Conservation (phyloP, 2,888 invertebrate species). For the Saturnia pavonia region DNA sequence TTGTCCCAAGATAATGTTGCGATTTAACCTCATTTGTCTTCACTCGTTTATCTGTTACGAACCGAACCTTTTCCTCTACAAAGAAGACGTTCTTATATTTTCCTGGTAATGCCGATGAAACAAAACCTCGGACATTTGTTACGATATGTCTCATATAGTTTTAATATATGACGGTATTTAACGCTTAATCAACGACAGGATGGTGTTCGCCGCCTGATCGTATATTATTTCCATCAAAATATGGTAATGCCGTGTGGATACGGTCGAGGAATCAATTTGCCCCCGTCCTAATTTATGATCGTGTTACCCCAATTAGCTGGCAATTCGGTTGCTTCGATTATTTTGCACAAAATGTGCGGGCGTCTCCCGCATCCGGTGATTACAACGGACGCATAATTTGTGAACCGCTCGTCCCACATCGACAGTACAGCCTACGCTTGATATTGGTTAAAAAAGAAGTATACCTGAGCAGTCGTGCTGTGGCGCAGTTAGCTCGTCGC, state of each 20-base stretch:
- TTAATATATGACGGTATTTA: constrained; percentile 57
- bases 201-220: constrained; percentile 62
- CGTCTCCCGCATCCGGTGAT: constrained; percentile 81
- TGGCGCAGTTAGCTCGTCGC: constrained; percentile 51
- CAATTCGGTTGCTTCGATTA: constrained; percentile 81
- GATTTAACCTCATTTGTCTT: constrained; percentile 51
- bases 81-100: constrained; percentile 42
- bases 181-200: constrained; percentile 69
- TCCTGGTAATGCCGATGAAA: constrained; percentile 29
- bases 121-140: constrained; percentile 36
- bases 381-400: constrained; percentile 76
- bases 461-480: constrained; percentile 34
- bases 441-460: constrained; percentile 77
- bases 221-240: constrained; percentile 76
- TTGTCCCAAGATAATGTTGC: constrained; percentile 58
- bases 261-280: constrained; percentile 73
- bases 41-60: constrained; percentile 45
- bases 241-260: constrained; percentile 62
- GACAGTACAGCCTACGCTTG: constrained; percentile 48
- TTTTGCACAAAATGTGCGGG: constrained; percentile 79
- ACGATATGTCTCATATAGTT: constrained; percentile 53
- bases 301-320: constrained; percentile 79
- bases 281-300: constrained; percentile 69
- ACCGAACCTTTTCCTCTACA: constrained; percentile 45
- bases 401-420: constrained; percentile 59